Percentiles rank a stretch among this genome's conserved stretches.
Evolutionary conservation across 2,113 vertebrate genomes (phyloP).

Genomic region (Mungos mungo): DNA sequence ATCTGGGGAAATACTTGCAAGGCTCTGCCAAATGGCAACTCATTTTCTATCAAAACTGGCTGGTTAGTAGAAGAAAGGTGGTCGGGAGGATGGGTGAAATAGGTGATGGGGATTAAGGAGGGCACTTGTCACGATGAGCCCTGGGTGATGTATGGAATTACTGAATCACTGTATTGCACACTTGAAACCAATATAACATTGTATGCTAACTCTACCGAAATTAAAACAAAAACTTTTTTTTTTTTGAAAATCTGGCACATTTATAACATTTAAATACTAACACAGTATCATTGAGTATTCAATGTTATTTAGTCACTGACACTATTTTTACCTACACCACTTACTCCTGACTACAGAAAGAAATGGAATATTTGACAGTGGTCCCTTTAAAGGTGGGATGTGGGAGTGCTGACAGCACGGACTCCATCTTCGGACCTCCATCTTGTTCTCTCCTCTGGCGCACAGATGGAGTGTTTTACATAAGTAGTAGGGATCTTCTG

Average conservation of each 20-base stretch:
- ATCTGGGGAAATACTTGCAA: not conserved
- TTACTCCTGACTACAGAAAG: not conserved
- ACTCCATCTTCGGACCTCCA: not conserved
- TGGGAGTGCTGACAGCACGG: not conserved
- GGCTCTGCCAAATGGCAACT: not conserved
- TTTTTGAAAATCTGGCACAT: not conserved
- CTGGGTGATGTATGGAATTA: not conserved
- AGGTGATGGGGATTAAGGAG: not conserved
- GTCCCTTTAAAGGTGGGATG: not conserved
- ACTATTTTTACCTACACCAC: not conserved
- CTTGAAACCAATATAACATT: not conserved
- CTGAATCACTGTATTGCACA: not conserved
- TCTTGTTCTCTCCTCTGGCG: not conserved
- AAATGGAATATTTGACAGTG: not conserved
- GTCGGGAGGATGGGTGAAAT: not conserved
- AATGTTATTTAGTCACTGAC: not conserved
- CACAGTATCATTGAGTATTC: not conserved
- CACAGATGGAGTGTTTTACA: not conserved
- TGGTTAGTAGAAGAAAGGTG: not conserved
- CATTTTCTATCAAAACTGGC: not conserved
- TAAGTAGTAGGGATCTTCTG: not conserved
- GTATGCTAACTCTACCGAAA: not conserved
- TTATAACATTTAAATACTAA: not conserved
- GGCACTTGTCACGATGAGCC: not conserved
- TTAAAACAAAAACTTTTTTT: not conserved